Evolutionary conservation across 2,888 invertebrate genomes (phyloP).

Genomic region (Catotricha subobsoleta): DNA sequence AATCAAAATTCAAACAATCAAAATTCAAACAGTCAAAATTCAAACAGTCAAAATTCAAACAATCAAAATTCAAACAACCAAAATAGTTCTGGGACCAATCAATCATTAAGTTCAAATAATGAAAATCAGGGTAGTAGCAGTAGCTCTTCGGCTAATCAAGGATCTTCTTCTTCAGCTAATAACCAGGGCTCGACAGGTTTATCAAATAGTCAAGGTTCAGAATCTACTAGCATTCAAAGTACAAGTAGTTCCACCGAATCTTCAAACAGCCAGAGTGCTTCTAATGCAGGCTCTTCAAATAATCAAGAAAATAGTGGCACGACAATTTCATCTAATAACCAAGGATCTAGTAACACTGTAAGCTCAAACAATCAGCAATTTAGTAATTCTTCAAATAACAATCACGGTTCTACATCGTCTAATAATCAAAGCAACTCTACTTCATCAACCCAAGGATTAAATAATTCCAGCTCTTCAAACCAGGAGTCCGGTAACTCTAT

Average conservation of each 20-base stretch:
- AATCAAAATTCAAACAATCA: conserved; percentile 2
- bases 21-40: conserved; percentile 7
- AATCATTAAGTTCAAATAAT: neutral
- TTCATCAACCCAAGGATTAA: conserved; percentile 3
- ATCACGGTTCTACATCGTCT: neutral
- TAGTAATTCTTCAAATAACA: neutral
- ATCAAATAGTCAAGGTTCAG: conserved; percentile 7
- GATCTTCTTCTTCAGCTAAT: no score
- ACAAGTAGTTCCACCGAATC: neutral
- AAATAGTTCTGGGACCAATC: neutral
- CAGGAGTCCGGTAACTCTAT: conserved; percentile 11
- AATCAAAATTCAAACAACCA: neutral
- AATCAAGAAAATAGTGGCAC: conserved; percentile 9
- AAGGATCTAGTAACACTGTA: neutral
- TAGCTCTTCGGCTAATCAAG: conserved; percentile 8
- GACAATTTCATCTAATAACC: conserved; percentile 10
- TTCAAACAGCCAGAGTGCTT: neutral
- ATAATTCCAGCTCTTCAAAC: conserved; percentile 15
- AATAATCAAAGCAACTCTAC: neutral
- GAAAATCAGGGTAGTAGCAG: neutral
- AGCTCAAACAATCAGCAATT: conserved; percentile 1
- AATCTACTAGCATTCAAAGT: conserved; percentile 3
- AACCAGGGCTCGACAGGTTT: conserved; percentile 11
- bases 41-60: conserved; percentile 7
- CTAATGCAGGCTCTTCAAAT: neutral